Percentiles rank a stretch among this genome's conserved stretches.
phyloP scores from a whole-genome alignment of 2,113 vertebrate species.

The Isurus oxyrinchus region DNA sequence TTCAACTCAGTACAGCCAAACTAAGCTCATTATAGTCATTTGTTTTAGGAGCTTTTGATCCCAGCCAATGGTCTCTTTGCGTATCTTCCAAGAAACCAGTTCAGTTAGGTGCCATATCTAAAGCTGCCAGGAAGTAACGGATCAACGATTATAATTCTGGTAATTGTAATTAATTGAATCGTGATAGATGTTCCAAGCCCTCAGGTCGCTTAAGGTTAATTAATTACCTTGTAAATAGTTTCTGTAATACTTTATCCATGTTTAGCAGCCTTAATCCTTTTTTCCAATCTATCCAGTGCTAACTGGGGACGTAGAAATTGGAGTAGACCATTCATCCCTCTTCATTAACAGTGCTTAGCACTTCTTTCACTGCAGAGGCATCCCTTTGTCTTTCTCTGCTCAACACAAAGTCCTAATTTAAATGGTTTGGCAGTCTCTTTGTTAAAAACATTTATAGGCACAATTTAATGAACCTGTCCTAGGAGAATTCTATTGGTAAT shows the following conservation, averaged over 20 bases:
- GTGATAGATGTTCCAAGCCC: not conserved
- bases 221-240: not conserved
- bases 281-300: not conserved
- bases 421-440: not conserved
- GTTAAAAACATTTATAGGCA: not conserved
- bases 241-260: not conserved
- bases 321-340: not conserved
- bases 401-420: not conserved
- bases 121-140: not conserved
- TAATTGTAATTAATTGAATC: not conserved
- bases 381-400: not conserved
- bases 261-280: not conserved
- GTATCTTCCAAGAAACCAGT: not conserved
- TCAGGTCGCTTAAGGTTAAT: not conserved
- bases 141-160: not conserved
- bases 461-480: not conserved
- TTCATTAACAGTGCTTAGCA: not conserved
- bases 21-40: not conserved
- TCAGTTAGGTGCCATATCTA: not conserved
- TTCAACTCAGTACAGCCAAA: not conserved
- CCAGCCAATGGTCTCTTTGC: not conserved
- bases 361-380: not conserved
- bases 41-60: not conserved
- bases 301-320: not conserved
- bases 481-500: not conserved